A percentile compares a stretch with the other conserved stretches of the same genome.
Evolutionary conservation across 2,797 vertebrate genomes (phyloP).

Genomic region (Gallinago nigripennis): DNA sequence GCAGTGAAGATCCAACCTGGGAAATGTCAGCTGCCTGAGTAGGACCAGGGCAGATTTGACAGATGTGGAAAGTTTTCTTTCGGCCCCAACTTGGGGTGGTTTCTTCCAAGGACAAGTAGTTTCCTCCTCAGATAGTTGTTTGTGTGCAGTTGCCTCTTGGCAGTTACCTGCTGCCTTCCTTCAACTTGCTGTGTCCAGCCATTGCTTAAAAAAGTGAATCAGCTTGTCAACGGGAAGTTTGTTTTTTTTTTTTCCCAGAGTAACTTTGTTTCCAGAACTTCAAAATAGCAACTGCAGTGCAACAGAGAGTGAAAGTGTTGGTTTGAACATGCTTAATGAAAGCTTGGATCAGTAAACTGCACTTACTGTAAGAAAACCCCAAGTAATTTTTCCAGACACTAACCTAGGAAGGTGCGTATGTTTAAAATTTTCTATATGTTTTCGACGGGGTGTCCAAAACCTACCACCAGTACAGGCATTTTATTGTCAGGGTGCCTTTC

Average conservation of each 20-base stretch:
- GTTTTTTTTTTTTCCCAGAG: not conserved
- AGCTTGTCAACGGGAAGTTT: not conserved
- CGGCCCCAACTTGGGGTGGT: not conserved
- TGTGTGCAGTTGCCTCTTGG: not conserved
- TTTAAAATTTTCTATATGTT: not conserved
- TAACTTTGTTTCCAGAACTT: not conserved
- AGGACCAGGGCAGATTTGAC: not conserved
- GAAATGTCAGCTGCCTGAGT: not conserved
- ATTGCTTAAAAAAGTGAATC: not conserved
- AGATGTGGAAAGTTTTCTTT: conserved; percentile 29
- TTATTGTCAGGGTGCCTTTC: not conserved
- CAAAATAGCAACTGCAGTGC: not conserved
- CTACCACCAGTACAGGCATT: not conserved
- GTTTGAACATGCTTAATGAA: not conserved
- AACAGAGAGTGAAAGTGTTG: not conserved
- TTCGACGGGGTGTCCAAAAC: fast-evolving
- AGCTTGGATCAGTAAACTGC: not conserved
- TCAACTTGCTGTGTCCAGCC: not conserved
- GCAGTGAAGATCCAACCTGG: not conserved
- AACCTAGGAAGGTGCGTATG: not conserved
- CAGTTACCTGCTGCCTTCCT: conserved; percentile 11
- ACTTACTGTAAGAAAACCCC: not conserved
- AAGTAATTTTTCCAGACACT: not conserved
- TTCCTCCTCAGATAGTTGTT: not conserved
- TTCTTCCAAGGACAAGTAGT: not conserved